Evolutionary conservation across 2,113 vertebrate species (phyloP), one percentile per base, ranked within the genome.

Genomic region (Anhinga rufa): DNA sequence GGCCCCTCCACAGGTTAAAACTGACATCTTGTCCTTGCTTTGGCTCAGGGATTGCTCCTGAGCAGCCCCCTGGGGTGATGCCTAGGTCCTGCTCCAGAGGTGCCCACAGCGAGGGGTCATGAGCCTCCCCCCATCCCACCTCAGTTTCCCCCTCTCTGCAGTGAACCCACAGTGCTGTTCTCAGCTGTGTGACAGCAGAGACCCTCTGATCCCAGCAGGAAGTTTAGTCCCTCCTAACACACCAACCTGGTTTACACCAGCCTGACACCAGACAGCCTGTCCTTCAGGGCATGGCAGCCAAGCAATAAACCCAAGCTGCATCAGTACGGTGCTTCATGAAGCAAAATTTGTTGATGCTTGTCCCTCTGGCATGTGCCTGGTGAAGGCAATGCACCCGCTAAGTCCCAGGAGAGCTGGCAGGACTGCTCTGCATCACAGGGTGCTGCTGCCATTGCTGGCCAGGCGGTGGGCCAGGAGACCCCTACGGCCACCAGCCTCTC

Each of bases 261-360:
- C 38, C 51, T 36, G 44, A 2, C 3, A 2, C 44, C 82, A 64
- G 44, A 4, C 14, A 14, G 32, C 9, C 11, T 0, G 0, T 52
- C 65, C 51, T 24, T 81, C 86, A 49, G 12, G 14, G 46, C 1
- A 0, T 2, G 31, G 68, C 3, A 2, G 25, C 9, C 17, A 66
- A 51, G 34, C 14, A 36, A 17, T 65, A 60, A 71, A 29, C 25
- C 19, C 58, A n/a, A 40, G 21, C 22, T 42, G 31, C 51, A 17
- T 1, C 7, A 34, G 42, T 0, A 0, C 2, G 6, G 26, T 25
- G 7, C 19, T 48, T 49, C 28, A 25, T 12, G 9, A 51, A 71
- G 25, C 17, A 12, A 34, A 36, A 42, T n/a, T 19, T 74, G 4
- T 64, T 58, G 62, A 21, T 2, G 12, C 31, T 70, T 13, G 9